Conservation (phyloP, 2,113 vertebrate genomes). For the Opisthocomus hoazin region DNA sequence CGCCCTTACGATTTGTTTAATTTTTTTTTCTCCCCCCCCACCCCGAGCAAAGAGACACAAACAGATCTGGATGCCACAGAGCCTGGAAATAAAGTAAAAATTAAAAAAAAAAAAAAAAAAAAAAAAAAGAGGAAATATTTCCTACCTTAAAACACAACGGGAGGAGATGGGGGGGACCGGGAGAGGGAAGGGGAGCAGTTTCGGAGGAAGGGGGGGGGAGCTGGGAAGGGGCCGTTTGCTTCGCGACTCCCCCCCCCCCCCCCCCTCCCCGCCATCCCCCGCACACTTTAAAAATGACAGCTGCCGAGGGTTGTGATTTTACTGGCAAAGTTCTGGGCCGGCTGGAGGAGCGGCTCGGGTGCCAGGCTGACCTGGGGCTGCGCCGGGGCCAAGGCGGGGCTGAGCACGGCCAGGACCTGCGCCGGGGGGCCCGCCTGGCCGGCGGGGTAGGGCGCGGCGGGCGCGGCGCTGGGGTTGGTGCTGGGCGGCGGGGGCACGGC, state of each 20-base stretch:
- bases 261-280: background rate
- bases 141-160: constrained; percentile 81
- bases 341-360: constrained; percentile 80
- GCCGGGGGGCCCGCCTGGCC: constrained; percentile 82
- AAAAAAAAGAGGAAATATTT: constrained; percentile 37
- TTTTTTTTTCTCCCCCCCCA: too few species aligned
- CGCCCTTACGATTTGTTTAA: background rate
- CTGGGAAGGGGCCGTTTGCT: constrained; percentile 26
- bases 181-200: background rate
- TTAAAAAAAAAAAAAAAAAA: constrained; percentile 33
- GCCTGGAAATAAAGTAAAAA: constrained; percentile 51
- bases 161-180: constrained; percentile 50
- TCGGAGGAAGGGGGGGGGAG: background rate
- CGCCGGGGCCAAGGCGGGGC: constrained; percentile 85
- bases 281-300: constrained; percentile 83
- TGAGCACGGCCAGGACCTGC: constrained; percentile 91
- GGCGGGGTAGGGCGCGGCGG: constrained; percentile 74
- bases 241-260: background rate
- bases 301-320: constrained; percentile 87
- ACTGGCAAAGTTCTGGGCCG: constrained; percentile 80
- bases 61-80: background rate
- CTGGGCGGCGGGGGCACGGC: constrained; percentile 61
- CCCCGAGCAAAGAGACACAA: background rate
- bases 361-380: constrained; percentile 86
- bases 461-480: constrained; percentile 72